Evolutionary conservation across 2,888 invertebrate genomes (phyloP).

Genomic region (Candidula unifasciata): DNA sequence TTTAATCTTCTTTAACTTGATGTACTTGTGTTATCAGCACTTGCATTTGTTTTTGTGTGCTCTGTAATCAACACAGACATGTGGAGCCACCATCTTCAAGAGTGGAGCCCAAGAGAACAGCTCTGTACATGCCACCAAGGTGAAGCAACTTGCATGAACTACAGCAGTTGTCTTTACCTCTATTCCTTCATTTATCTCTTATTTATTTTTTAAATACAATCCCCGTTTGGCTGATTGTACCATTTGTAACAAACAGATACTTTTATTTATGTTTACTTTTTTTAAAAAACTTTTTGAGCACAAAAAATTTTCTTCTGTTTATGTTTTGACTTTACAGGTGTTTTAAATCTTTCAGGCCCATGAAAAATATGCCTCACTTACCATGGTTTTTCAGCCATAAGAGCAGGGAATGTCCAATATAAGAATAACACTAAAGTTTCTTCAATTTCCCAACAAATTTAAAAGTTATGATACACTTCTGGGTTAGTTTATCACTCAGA

Average conservation of each 20-base stretch:
- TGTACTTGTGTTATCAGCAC: not conserved
- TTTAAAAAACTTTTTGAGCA: not conserved
- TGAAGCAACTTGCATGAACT: conserved; percentile 44
- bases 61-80: conserved; percentile 42
- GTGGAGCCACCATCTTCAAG: conserved; percentile 51
- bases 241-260: not conserved
- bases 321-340: not conserved
- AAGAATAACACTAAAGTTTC: too few relatives aligned
- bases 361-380: too few relatives aligned
- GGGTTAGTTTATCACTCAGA: too few relatives aligned
- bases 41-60: not conserved
- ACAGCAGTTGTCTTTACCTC: not conserved
- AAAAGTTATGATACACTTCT: too few relatives aligned
- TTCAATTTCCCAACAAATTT: too few relatives aligned
- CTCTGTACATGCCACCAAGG: conserved; percentile 51
- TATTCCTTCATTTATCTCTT: not conserved
- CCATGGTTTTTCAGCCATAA: too few relatives aligned
- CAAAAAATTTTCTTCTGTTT: not conserved
- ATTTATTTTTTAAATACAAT: not conserved
- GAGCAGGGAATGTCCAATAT: too few relatives aligned
- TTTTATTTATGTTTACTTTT: too few relatives aligned
- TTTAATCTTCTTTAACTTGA: not conserved
- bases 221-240: not conserved
- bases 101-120: conserved; percentile 49
- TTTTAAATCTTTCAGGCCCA: not conserved